Conservation (phyloP, 2,113 vertebrate species). For the Mesembrinibis cayennensis region DNA sequence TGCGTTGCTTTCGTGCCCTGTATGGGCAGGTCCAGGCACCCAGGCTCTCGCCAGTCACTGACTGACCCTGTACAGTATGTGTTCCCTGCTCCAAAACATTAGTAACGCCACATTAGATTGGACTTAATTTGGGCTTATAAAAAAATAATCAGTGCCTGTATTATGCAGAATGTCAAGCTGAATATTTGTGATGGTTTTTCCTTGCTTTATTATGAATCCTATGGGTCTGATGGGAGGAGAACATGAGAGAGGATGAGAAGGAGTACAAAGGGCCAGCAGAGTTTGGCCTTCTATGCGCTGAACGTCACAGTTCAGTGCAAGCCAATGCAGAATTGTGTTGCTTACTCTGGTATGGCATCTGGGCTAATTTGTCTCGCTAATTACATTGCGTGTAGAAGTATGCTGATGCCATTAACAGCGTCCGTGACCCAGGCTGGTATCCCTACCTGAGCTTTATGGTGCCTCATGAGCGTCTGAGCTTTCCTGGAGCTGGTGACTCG, state of each 20-base stretch:
- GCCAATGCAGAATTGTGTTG: not conserved
- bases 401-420: not conserved
- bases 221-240: not conserved
- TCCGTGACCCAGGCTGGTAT: not conserved
- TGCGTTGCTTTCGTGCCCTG: not conserved
- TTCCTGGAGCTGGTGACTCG: not conserved
- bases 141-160: not conserved
- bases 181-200: constrained; percentile 37
- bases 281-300: not conserved
- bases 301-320: constrained; percentile 35
- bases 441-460: not conserved
- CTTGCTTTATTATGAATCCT: not conserved
- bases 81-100: not conserved
- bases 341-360: constrained; percentile 10
- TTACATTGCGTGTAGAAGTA: not conserved
- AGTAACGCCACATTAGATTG: not conserved
- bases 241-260: not conserved
- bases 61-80: not conserved
- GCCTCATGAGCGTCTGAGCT: not conserved
- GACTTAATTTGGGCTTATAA: not conserved
- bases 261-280: not conserved
- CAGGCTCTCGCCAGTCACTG: not conserved
- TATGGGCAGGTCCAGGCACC: not conserved
- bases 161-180: not conserved
- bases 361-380: constrained; percentile 30